These are phyloP conservation scores for Ochotona princeps DNA, from an alignment of 2,113 vertebrate genomes.

Conservation along the genomic window DNA sequence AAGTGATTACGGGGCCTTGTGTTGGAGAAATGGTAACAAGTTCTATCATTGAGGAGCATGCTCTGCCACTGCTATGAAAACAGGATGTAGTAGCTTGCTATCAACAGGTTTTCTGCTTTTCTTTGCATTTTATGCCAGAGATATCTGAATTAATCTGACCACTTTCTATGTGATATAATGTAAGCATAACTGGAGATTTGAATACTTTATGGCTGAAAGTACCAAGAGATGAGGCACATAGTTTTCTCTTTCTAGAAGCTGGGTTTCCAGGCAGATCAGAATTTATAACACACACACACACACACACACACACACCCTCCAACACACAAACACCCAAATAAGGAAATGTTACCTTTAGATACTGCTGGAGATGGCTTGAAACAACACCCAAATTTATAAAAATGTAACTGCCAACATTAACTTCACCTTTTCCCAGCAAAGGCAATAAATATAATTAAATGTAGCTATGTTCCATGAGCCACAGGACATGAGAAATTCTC, in stretches of 20 bases:
- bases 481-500: background rate
- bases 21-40: background rate
- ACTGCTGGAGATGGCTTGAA: background rate
- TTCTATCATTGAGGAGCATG: background rate
- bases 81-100: background rate
- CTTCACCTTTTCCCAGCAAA: background rate
- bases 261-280: background rate
- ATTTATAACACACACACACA: background rate
- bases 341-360: background rate
- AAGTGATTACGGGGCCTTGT: background rate
- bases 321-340: too few relatives aligned
- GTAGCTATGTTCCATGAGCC: background rate
- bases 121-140: constrained; percentile 15
- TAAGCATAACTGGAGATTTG: background rate
- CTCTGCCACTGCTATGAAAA: background rate
- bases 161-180: background rate
- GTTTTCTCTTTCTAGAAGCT: background rate
- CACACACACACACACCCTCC: too few relatives aligned
- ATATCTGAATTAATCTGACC: background rate
- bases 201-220: background rate
- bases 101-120: background rate
- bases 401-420: background rate
- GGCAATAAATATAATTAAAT: constrained; percentile 2
- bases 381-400: background rate
- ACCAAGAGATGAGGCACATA: background rate